Evolutionary conservation across 2,113 vertebrate species (phyloP), one percentile per base, ranked within the genome.

Genomic region (Dipodomys ordii): DNA sequence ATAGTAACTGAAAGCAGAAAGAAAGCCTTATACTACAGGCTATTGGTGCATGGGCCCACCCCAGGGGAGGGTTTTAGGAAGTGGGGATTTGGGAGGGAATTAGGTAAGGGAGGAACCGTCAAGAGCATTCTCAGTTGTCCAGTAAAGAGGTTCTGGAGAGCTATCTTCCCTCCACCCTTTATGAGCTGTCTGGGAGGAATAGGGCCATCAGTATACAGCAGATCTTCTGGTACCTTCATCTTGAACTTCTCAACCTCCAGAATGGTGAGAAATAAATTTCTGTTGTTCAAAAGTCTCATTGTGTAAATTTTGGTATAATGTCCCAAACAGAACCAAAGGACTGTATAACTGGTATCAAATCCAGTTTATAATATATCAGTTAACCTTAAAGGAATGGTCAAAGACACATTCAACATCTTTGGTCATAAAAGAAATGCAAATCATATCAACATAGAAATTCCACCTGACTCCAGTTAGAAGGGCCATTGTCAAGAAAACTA

Each of bases 1-100:
- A 90, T 83, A 82, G 18, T 27, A 90, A 90, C 39, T n/a, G 64
- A 88, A 83, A 77, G 44, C 76, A 68, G 46, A 32, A 90, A 74
- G 44, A 77, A 64, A 77, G 16, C 60, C 71, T 74, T 35, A 25
- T n/a, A 16, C 9, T 18, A 23, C 20, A 67, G 39, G 46, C 28
- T 53, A 12, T 18, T 2, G 27, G 39, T 65, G 28, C 22, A 9
- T 27, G 28, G 30, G 27, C 53, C 35, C 53, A 27, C 12, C 32
- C n/a, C 79, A 32, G 11, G 28, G n/a, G 67, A 44, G 32, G 30
- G 73, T 15, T 7, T 13, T 16, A 13, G 49, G 20, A n/a, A 35
- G 60, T 32, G 27, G 44, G 8, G 30, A 22, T 44, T 71, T 44
- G 25, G 32, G 28, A 71, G 77, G 65, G 30, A 46, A n/a, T 81